Evolutionary conservation across 2,797 vertebrate species (phyloP).

Genomic region (Rhynchotus rufescens): DNA sequence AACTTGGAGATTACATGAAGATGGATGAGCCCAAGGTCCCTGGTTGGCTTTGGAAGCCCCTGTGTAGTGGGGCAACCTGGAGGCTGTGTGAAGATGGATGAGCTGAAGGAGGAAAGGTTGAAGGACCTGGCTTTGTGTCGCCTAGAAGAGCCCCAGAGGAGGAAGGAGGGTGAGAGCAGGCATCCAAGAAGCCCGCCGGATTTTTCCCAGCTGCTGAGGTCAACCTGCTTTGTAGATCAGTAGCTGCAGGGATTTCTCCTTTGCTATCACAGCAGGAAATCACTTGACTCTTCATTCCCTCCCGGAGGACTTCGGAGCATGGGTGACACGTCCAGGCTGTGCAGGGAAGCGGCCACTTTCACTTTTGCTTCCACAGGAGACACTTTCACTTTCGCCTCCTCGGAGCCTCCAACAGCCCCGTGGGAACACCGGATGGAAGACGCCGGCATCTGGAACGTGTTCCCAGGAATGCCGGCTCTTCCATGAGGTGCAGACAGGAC

Average conservation of each 20-base stretch:
- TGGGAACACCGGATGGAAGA: not conserved
- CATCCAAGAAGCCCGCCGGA: not conserved
- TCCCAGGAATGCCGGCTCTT: not conserved
- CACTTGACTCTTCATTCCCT: not conserved
- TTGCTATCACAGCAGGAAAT: fast-evolving
- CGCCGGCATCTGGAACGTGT: fast-evolving
- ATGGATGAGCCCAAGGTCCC: not conserved
- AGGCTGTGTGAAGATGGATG: not conserved
- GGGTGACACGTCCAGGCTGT: not conserved
- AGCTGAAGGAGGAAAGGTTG: not conserved
- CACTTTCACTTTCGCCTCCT: constrained; percentile 30
- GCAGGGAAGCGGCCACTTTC: not conserved
- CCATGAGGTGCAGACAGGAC: not conserved
- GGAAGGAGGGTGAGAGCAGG: not conserved
- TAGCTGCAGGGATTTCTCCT: not conserved
- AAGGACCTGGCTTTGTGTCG: not conserved
- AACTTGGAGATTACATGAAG: not conserved
- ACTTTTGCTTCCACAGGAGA: not conserved
- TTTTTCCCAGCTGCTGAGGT: not conserved
- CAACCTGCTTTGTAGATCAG: not conserved
- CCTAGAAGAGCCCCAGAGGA: not conserved
- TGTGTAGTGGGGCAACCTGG: fast-evolving
- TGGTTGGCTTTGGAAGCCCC: not conserved
- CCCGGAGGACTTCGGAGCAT: not conserved
- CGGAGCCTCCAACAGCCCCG: not conserved